Base-by-base conservation (phyloP, 2,113 vertebrate species). In the Xiphias gladius region DNA sequence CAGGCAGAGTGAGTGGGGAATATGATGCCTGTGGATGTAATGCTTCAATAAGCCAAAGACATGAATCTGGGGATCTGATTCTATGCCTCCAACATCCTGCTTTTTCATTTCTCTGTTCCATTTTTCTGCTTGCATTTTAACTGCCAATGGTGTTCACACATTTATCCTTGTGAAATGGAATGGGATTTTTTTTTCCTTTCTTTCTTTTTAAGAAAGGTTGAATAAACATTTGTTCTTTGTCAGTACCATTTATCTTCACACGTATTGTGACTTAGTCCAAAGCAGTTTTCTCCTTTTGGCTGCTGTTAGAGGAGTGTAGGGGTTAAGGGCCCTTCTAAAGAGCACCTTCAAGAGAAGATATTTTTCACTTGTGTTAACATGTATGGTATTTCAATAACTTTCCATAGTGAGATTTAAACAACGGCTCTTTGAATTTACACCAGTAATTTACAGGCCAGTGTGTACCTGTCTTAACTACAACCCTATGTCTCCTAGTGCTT, bases 11-110 rank as follows among this genome's bases (percentile, higher is more conserved):
- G 70, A 69, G 37, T 30, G 30, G 71, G 58, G 73, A 80, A 73
- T 76, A n/a, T 84, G 72, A 58, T 74, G 82, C 39, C 68, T 86
- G 58, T 84, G 80, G 74, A 75, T 79, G 35, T 65, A 65, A 82
- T 69, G 58, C 66, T 76, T 82, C 74, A 81, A n/a, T 79, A 88
- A 65, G 43, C 28, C 13, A 3, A 41, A 77, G 55, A 81, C 57
- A 67, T 41, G 63, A 76, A 82, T 82, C 52, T 16, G 26, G 14
- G 48, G 48, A 80, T 73, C 46, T 77, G 79, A 58, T 41, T 78
- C 46, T 24, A 41, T 43, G 48, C 17, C 46, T 61, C 24, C 9
- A 32, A 28, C 58, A 26, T 58, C 35, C 35, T 28, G 14, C 11
- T 11, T 43, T 66, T 50, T 17, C 3, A 0, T 13, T 50, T 48